Conservation (phyloP, 2,113 vertebrate species). For the Pachycephala philippinensis region DNA sequence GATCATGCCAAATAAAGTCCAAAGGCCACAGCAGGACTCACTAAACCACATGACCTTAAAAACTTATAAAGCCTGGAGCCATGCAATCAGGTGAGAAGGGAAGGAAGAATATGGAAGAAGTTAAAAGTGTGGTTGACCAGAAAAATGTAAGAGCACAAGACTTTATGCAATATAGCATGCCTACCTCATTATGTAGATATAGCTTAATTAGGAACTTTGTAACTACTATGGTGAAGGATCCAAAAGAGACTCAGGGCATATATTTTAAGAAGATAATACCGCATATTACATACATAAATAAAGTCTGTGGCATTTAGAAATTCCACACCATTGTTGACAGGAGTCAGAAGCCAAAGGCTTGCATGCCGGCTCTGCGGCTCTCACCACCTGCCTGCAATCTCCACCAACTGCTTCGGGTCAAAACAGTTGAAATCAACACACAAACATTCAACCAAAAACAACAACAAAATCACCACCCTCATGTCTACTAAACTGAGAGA, state of each 20-base stretch:
- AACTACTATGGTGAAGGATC: neutral
- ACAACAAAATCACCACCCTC: neutral
- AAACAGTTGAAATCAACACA: neutral
- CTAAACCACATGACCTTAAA: neutral
- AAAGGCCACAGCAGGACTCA: neutral
- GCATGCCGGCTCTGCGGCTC: neutral
- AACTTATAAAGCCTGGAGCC: neutral
- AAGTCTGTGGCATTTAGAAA: constrained; percentile 6
- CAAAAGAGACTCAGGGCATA: constrained; percentile 1
- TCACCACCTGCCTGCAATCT: neutral
- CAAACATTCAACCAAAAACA: neutral
- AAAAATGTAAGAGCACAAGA: neutral
- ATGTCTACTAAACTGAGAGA: neutral
- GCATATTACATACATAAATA: neutral
- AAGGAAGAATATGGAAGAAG: neutral
- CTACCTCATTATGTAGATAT: neutral
- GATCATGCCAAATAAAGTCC: neutral
- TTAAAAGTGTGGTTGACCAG: neutral
- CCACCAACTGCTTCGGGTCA: neutral
- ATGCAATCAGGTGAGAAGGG: neutral
- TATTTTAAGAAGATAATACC: neutral
- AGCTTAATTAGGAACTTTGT: constrained; percentile 11
- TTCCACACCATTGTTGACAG: neutral
- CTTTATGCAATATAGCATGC: neutral
- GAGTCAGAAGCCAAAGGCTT: neutral